Base-by-base conservation (phyloP, 2,797 vertebrate species). In the Fistularia tabacaria region DNA sequence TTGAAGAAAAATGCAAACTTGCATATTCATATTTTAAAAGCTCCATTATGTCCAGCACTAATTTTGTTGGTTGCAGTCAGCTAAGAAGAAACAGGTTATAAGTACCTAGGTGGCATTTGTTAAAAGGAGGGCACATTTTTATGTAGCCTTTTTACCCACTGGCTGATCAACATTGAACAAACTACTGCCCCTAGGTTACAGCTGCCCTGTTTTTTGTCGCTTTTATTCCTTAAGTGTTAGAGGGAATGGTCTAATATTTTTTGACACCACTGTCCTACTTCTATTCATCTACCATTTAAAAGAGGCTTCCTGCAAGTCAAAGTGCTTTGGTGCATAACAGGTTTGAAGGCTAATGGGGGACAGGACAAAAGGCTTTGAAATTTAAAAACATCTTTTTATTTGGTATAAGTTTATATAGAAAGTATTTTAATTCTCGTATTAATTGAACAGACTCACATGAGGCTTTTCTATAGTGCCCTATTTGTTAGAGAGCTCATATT, bases 181-280 rank as follows among this genome's bases (percentile, higher is more conserved):
- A 64, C 51, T 54, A 12, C 43, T 7, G 46, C 60, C 79, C 73
- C 57, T 0, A 61, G 82, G 77, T 79, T 59, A 61, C 45, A 39
- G 52, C 74, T 59, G 71, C 54, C 77, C 83, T 55, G 54, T 46
- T 79, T 87, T 76, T 58, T 67, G 62, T 63, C 55, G 65, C 51
- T 64, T 64, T 9, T 41, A 70, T 51, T 72, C 14, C 54, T 25
- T 25, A 48, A 71, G 55, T 74, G 73, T 62, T 57, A n/a, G 14
- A 61, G 54, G 46, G 45, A 61, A 55, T 47, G 64, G 54, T 64
- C 60, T 76, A 57, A 83, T 82, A 62, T 64, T 63, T 75, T 73
- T 66, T 73, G 82, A 87, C 71, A 73, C 45, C 10, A 36, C 62
- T 78, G 80, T 80, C 79, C 83, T 82, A 84, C 79, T 83, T 84